A percentile compares a stretch with the other conserved stretches of the same genome.
These are phyloP conservation scores for Menidia beryllina DNA, from an alignment of 2,113 vertebrate genomes.

Conservation along the genomic window DNA sequence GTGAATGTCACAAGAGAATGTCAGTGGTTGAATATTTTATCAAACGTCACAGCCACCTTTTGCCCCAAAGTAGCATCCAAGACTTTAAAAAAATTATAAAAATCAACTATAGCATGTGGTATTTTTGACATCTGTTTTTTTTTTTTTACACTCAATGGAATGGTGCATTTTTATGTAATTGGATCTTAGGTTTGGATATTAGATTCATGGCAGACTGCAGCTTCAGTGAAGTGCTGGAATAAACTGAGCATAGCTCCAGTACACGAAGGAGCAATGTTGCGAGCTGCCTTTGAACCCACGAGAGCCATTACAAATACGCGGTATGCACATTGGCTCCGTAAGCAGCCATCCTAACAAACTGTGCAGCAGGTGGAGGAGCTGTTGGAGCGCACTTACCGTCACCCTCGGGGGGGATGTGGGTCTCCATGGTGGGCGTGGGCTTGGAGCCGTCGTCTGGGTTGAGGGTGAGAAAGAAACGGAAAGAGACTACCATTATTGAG, in stretches of 20 bases:
- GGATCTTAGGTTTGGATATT: slow-evolving; percentile 7
- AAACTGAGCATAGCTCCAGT: not conserved
- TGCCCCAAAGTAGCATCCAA: slow-evolving; percentile 39
- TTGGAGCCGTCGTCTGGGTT: slow-evolving; percentile 99
- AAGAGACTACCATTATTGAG: slow-evolving; percentile 99
- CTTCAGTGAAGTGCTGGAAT: not conserved
- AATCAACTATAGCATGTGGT: slow-evolving; percentile 35
- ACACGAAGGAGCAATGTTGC: slow-evolving; percentile 12
- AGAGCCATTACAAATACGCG: not conserved
- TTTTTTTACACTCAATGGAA: slow-evolving; percentile 44
- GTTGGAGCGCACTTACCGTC: slow-evolving; percentile 85
- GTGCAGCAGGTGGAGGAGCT: not conserved
- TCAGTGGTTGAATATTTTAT: not conserved
- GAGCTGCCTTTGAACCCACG: not conserved
- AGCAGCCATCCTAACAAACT: not conserved
- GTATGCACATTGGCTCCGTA: slow-evolving; percentile 2
- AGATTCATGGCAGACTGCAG: slow-evolving; percentile 3
- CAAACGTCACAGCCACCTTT: slow-evolving; percentile 9
- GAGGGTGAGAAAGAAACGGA: slow-evolving; percentile 99
- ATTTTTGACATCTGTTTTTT: slow-evolving; percentile 50
- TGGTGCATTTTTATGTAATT: slow-evolving; percentile 11
- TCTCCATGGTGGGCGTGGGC: slow-evolving; percentile 96
- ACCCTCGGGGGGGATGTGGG: slow-evolving; percentile 89
- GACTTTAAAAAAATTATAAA: slow-evolving; percentile 48
- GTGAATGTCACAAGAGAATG: not conserved